phyloP scores from a whole-genome alignment of 37 sponge, comb jelly and placozoan species.

The Axinella damicornis region DNA sequence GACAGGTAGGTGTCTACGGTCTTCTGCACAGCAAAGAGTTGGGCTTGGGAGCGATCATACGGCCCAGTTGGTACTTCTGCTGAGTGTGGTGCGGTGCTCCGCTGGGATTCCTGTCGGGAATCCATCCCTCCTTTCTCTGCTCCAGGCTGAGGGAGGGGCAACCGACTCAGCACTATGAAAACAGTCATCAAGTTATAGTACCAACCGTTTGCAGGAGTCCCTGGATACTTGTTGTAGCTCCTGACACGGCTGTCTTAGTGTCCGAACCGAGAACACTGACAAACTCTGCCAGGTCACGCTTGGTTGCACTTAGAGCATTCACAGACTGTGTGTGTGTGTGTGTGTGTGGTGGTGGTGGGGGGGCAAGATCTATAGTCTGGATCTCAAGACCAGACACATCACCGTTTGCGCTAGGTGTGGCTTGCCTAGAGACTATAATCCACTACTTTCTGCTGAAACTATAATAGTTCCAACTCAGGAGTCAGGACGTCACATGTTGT shows the following conservation, averaged over 20 bases:
- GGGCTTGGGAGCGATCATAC: conserved; percentile 60
- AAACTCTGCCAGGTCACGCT: conserved; percentile 78
- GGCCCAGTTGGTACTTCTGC: not conserved
- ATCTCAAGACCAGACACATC: too few species aligned
- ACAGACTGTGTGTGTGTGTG: conserved; percentile 33
- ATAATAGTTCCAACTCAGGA: too few species aligned
- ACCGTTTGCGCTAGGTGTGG: too few species aligned
- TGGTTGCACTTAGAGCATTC: conserved; percentile 63
- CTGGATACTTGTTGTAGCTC: conserved; percentile 49
- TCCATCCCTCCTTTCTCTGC: not conserved
- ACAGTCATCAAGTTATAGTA: too few species aligned
- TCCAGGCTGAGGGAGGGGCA: not conserved
- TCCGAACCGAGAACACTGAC: conserved; percentile 59
- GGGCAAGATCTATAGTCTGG: too few species aligned
- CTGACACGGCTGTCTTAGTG: conserved; percentile 57
- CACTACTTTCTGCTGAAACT: too few species aligned
- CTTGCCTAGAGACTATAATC: too few species aligned
- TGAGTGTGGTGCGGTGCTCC: too few species aligned
- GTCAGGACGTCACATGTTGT: too few species aligned
- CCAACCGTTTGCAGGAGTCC: not conserved
- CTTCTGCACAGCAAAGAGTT: conserved; percentile 46
- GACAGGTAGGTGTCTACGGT: conserved; percentile 32
- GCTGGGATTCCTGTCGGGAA: too few species aligned
- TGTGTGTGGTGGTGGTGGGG: not conserved
- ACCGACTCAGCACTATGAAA: too few species aligned